Evolutionary conservation across 2,888 invertebrate genomes (phyloP).

Genomic region (Drosophila koepferae): DNA sequence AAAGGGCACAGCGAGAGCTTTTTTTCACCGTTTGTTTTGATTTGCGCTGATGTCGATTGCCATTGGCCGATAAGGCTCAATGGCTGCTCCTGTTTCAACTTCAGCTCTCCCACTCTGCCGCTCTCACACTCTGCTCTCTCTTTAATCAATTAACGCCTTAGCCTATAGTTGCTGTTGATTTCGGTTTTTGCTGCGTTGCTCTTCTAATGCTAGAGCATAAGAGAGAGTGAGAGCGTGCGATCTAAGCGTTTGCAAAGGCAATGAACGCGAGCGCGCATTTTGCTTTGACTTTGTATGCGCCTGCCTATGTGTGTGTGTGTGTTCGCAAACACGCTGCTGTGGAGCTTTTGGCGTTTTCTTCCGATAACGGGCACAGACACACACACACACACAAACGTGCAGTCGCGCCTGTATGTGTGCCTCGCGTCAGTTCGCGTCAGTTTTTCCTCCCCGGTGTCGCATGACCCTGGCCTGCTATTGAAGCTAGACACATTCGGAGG

Average conservation of each 20-base stretch:
- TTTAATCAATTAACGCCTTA: conserved; percentile 17
- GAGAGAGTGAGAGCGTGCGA: conserved; percentile 29
- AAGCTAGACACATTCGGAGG: conserved; percentile 82
- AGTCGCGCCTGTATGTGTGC: conserved; percentile 30
- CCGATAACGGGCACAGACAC: conserved; percentile 75
- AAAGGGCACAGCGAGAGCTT: conserved; percentile 18
- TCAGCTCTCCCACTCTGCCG: neutral
- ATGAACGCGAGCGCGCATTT: conserved; percentile 68
- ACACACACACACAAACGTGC: conserved; percentile 44
- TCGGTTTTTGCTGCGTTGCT: conserved; percentile 35
- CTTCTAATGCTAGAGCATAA: conserved; percentile 46
- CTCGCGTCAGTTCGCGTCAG: conserved; percentile 71
- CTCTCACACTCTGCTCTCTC: neutral
- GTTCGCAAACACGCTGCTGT: conserved; percentile 31
- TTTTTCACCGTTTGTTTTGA: conserved; percentile 12
- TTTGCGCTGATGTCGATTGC: neutral
- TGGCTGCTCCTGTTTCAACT: conserved; percentile 17
- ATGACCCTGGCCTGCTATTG: conserved; percentile 85
- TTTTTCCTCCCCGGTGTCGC: conserved; percentile 82
- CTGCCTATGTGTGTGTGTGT: conserved; percentile 23
- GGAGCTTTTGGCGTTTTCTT: conserved; percentile 80
- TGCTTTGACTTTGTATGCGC: conserved; percentile 20
- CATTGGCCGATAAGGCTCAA: conserved; percentile 23
- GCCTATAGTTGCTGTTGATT: conserved; percentile 18
- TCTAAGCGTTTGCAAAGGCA: conserved; percentile 71